Conservation (phyloP, 2,888 invertebrate genomes). For the Prosapia bicincta region DNA sequence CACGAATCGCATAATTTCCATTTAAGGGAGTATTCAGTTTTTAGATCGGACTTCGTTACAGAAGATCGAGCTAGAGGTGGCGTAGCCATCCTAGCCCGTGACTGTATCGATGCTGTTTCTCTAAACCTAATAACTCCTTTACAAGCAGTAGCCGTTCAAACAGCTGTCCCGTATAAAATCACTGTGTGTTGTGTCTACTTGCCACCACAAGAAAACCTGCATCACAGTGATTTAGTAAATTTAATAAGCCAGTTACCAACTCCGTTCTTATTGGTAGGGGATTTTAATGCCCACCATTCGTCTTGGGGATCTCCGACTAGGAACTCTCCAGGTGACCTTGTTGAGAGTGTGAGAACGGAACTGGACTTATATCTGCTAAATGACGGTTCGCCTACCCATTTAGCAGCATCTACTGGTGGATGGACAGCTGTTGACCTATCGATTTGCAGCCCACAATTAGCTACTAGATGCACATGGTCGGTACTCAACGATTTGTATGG, state of each 20-base stretch:
- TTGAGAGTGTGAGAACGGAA: too few species aligned
- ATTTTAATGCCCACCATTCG: background rate
- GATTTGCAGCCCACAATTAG: too few species aligned
- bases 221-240: background rate
- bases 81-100: too few species aligned
- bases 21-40: background rate
- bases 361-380: too few species aligned
- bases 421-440: too few species aligned
- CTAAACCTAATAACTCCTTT: background rate
- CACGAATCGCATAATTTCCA: background rate
- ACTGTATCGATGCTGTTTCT: too few species aligned
- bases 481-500: too few species aligned
- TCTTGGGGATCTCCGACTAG: too few species aligned
- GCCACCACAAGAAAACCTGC: background rate
- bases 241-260: background rate
- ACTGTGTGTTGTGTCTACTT: background rate
- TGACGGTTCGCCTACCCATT: too few species aligned
- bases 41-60: background rate
- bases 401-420: too few species aligned
- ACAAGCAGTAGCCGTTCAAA: background rate
- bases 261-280: background rate
- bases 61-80: background rate
- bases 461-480: too few species aligned
- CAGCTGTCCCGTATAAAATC: background rate
- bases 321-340: too few species aligned